Conservation (phyloP, 2,113 vertebrate genomes). For the Actinemys pallida region DNA sequence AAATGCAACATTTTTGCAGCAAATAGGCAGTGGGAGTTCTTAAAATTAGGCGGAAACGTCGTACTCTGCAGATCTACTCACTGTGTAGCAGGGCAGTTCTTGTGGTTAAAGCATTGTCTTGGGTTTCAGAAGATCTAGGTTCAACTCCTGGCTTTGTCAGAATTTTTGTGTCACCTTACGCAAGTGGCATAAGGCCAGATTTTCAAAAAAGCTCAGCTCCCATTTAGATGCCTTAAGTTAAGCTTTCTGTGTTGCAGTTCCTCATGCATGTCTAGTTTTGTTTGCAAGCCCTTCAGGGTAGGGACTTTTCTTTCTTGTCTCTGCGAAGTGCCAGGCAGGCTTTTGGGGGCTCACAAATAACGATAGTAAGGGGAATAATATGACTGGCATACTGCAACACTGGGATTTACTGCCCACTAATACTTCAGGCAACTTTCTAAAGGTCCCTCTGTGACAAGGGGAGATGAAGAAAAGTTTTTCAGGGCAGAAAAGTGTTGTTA, state of each 20-base stretch:
- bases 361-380: slow-evolving; percentile 4
- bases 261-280: background rate
- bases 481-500: slow-evolving; percentile 39
- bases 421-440: slow-evolving; percentile 40
- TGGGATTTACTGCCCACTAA: slow-evolving; percentile 10
- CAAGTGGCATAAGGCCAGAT: background rate
- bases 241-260: slow-evolving; percentile 3
- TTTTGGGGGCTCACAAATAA: background rate
- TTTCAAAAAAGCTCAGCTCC: background rate
- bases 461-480: slow-evolving; percentile 42
- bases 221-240: background rate
- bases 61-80: background rate
- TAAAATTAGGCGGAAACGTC: background rate
- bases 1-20: background rate
- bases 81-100: rapidly evolving
- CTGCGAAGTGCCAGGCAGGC: slow-evolving; percentile 14
- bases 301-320: slow-evolving; percentile 19
- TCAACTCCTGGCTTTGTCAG: background rate
- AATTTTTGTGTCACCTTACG: background rate
- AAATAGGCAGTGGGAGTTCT: background rate
- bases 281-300: background rate
- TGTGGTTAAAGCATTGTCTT: background rate
- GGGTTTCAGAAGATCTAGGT: background rate
- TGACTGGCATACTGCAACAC: slow-evolving; percentile 16
- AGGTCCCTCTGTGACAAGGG: slow-evolving; percentile 24